phyloP scores from a whole-genome alignment of 2,797 vertebrate species.

The Alcedo atthis region DNA sequence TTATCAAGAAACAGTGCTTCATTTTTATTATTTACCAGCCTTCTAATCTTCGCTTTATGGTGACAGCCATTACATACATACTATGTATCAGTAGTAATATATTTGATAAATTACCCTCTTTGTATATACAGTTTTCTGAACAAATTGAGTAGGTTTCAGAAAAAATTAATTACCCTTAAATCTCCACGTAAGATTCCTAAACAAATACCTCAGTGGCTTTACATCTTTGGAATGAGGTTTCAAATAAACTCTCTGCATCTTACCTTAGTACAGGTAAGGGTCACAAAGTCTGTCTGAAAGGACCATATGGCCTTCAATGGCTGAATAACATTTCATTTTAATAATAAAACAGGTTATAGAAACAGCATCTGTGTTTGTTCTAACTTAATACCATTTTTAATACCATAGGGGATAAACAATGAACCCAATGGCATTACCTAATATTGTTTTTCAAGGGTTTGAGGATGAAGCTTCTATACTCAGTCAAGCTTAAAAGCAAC shows the following conservation, averaged over 20 bases:
- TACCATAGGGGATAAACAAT: neutral
- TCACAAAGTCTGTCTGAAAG: neutral
- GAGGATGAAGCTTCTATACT: neutral
- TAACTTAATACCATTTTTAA: neutral
- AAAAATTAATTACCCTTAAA: neutral
- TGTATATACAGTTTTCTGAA: conserved; percentile 24
- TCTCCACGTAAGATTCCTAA: neutral
- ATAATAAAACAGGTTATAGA: neutral
- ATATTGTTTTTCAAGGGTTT: neutral
- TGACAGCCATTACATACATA: conserved; percentile 13
- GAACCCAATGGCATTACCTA: neutral
- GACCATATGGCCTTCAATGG: neutral
- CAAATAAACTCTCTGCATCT: neutral
- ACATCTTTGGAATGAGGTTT: conserved; percentile 4
- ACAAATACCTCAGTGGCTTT: neutral
- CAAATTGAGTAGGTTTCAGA: conserved; percentile 22
- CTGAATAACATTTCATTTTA: neutral
- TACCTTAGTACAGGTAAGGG: neutral
- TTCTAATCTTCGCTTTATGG: conserved; percentile 36
- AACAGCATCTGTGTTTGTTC: neutral
- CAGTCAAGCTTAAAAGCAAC: neutral
- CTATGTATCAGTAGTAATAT: neutral
- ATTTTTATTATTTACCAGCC: conserved; percentile 64
- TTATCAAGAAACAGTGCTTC: conserved; percentile 49
- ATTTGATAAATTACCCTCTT: conserved; percentile 37